A percentile compares a stretch with the other conserved stretches of the same genome.
phyloP scores from a whole-genome alignment of 2,888 invertebrate species.

The Meandrusa payeni region DNA sequence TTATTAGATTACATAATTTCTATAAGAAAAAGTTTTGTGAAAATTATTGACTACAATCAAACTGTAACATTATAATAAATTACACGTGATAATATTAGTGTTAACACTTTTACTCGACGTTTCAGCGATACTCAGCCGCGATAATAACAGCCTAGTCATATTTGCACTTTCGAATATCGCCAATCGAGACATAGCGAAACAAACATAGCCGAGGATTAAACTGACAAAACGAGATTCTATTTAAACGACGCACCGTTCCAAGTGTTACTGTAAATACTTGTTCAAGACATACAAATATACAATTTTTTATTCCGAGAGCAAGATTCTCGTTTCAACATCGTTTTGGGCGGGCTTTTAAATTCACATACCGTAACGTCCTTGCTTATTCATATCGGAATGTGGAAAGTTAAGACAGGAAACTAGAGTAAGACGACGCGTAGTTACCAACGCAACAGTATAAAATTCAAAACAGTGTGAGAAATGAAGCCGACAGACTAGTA shows the following conservation, averaged over 20 bases:
- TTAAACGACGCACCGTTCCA: constrained; percentile 12
- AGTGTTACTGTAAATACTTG: constrained; percentile 12
- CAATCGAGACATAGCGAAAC: constrained; percentile 61
- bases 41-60: too few relatives aligned
- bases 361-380: constrained; percentile 20
- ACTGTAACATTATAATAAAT: too few relatives aligned
- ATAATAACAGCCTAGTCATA: constrained; percentile 45
- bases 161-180: constrained; percentile 74
- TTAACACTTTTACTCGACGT: constrained; percentile 55
- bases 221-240: constrained; percentile 11
- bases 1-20: too few relatives aligned
- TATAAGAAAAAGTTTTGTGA: too few relatives aligned
- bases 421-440: constrained; percentile 22
- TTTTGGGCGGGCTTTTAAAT: constrained; percentile 17
- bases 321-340: constrained; percentile 12
- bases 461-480: constrained; percentile 23
- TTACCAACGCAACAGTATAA: constrained; percentile 21
- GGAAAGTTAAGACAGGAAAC: constrained; percentile 25
- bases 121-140: constrained; percentile 37
- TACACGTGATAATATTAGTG: too few relatives aligned
- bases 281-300: background rate
- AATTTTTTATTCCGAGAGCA: constrained; percentile 12
- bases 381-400: constrained; percentile 23
- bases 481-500: constrained; percentile 22
- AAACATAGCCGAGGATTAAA: constrained; percentile 50